Base-by-base conservation (phyloP, 2,113 vertebrate species). In the Ailurus styani region DNA sequence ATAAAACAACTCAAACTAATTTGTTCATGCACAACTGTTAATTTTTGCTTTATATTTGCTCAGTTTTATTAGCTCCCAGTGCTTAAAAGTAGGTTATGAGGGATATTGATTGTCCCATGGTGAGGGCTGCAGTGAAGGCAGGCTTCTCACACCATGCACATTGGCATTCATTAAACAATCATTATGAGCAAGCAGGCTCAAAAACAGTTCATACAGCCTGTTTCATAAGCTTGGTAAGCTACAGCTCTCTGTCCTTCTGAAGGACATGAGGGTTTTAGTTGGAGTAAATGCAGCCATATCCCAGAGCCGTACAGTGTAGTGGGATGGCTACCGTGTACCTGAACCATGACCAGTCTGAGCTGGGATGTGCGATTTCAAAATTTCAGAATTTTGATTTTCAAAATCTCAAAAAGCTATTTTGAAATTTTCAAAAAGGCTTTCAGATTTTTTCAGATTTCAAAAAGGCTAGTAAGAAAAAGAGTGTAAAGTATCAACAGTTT, bases 31-130 rank as follows among this genome's bases (percentile, higher is more conserved):
- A 50, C 8, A 31, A 3, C 20, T 50, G 12, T 62, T 34, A 29
- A 70, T 64, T 92, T 90, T 62, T 37, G 21, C 27, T 60, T 88
- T 54, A 6, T 4, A 73, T 91, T 88, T 97, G 47, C 17, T 62
- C 57, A 40, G 15, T 66, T 37, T 27, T 50, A 9, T 62, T 47
- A 37, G 47, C 7, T 95, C 6, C 37, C 34, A 21, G 2, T 37
- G 1, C 12, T 40, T 52, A n/a, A 57, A 78, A 21, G 17, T 88
- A 47, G 50, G 40, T 23, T 25, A 2, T 42, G 79, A 72, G 34
- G 6, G 18, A 4, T n/a, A 11, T 12, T 12, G 15, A 2, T 66
- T 45, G 52, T 42, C 15, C 13, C 2, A 15, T 18, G 42, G 2
- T 54, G 4, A 70, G 20, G n/a, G 31, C 77, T 73, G 23, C 3